Conservation (phyloP, 2,797 vertebrate species). For the Dryobates pubescens region DNA sequence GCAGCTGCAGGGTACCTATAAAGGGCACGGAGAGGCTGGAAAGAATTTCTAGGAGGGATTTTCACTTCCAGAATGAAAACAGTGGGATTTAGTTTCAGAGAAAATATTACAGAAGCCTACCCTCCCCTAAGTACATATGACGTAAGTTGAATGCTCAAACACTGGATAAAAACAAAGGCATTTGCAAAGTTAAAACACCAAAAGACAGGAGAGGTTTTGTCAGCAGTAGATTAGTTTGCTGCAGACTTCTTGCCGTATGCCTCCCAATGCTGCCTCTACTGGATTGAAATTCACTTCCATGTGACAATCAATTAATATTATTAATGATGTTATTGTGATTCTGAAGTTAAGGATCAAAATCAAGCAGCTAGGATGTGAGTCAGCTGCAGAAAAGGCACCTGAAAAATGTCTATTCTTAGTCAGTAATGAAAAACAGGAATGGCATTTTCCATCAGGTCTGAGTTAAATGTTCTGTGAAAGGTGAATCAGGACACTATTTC, state of each 20-base stretch:
- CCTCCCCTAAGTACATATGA: background rate
- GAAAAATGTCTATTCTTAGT: constrained; percentile 2
- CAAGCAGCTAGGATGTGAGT: background rate
- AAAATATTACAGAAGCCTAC: constrained; percentile 35
- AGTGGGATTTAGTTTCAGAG: constrained; percentile 33
- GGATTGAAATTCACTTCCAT: background rate
- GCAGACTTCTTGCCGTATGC: background rate
- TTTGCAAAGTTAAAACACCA: background rate
- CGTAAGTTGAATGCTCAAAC: background rate
- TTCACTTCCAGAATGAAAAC: constrained; percentile 49
- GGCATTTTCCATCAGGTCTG: background rate
- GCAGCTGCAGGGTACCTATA: background rate
- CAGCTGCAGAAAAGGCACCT: background rate
- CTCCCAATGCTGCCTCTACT: background rate
- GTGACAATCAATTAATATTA: constrained; percentile 12
- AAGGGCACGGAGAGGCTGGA: constrained; percentile 24
- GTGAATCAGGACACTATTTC: background rate
- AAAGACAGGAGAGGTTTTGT: background rate
- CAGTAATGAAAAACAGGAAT: background rate
- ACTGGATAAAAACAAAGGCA: background rate
- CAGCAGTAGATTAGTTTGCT: background rate
- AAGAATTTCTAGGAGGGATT: constrained; percentile 61
- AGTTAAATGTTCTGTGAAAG: background rate
- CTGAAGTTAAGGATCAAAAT: background rate
- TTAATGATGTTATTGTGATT: constrained; percentile 18